These are phyloP conservation scores for Scolopax mira DNA, from an alignment of 2,113 vertebrate genomes.

Conservation along the genomic window DNA sequence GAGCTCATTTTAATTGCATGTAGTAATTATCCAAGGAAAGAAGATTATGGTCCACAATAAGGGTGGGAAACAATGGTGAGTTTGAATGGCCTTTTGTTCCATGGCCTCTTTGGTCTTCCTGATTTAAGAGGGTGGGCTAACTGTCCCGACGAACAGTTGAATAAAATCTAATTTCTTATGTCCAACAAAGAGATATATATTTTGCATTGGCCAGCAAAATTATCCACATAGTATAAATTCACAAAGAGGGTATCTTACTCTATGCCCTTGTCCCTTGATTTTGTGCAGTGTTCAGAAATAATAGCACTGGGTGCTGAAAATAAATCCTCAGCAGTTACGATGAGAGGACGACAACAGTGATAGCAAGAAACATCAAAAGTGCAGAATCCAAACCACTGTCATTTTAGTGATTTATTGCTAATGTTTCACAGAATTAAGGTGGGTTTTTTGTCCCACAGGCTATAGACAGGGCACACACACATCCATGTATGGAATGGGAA, in stretches of 20 bases:
- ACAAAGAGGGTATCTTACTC: neutral
- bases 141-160: neutral
- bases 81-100: neutral
- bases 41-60: neutral
- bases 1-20: neutral
- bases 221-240: neutral
- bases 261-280: neutral
- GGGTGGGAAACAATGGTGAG: neutral
- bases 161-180: neutral
- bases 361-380: neutral
- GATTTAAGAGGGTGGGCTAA: neutral
- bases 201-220: neutral
- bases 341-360: neutral
- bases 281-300: neutral
- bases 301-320: neutral
- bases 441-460: neutral
- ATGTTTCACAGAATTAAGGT: neutral
- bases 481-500: neutral
- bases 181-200: neutral
- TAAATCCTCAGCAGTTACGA: neutral
- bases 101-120: neutral
- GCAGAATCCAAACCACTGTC: neutral
- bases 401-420: neutral
- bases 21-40: neutral
- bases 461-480: neutral